A percentile compares a stretch with the other conserved stretches of the same genome.
Conservation (phyloP, 1,140 invertebrate genomes). For the Sitobion miscanthi region DNA sequence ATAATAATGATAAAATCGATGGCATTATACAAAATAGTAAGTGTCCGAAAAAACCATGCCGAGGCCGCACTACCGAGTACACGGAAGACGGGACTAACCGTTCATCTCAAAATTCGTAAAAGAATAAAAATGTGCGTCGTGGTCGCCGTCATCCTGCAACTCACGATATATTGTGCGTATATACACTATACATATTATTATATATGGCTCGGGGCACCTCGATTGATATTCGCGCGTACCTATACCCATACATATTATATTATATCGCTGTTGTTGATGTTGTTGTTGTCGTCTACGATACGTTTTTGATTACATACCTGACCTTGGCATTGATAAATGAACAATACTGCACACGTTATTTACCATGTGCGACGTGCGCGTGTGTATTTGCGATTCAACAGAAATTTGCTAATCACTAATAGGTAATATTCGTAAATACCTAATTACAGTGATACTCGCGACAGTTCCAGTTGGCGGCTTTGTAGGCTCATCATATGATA, state of each 20-base stretch:
- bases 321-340: slow-evolving; percentile 14
- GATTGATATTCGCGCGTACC: background rate
- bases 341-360: background rate
- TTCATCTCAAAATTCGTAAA: background rate
- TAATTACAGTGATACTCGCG: background rate
- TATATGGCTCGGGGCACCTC: background rate
- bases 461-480: background rate
- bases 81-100: background rate
- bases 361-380: background rate
- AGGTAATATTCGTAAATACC: background rate
- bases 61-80: background rate
- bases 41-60: background rate
- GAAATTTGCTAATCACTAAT: background rate
- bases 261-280: background rate
- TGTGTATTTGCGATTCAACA: background rate
- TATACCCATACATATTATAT: background rate
- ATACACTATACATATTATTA: background rate
- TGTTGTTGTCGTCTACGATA: background rate
- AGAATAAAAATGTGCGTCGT: background rate
- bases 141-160: background rate
- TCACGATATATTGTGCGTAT: background rate
- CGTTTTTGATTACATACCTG: background rate
- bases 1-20: background rate
- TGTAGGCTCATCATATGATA: too few relatives aligned
- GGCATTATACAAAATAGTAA: background rate